These are phyloP conservation scores for Ennomos fuscantarius DNA, from an alignment of 2,888 invertebrate species.

Conservation along the genomic window DNA sequence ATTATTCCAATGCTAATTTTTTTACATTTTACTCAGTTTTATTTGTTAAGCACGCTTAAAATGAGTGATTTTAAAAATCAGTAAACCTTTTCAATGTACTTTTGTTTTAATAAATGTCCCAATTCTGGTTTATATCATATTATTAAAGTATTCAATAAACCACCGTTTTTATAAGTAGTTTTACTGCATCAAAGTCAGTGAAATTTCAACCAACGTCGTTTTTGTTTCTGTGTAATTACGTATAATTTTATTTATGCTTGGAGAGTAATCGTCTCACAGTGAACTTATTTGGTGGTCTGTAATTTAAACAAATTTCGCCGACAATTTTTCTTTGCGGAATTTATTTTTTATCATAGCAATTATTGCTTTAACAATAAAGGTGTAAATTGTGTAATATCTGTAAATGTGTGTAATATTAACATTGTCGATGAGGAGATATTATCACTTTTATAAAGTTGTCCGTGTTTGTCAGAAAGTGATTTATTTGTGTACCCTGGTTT, in stretches of 20 bases:
- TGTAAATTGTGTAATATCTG: constrained; percentile 41
- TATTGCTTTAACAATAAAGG: constrained; percentile 45
- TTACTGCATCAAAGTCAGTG: constrained; percentile 34
- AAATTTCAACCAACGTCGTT: constrained; percentile 35
- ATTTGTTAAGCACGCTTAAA: too few relatives aligned
- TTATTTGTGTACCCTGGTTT: constrained; percentile 47
- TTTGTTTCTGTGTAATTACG: constrained; percentile 53
- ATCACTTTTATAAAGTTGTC: constrained; percentile 66
- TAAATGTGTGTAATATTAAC: constrained; percentile 34
- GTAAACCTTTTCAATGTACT: constrained; percentile 9
- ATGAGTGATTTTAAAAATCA: constrained; percentile 5
- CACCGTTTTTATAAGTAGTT: constrained; percentile 40
- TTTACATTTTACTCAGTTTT: too few relatives aligned
- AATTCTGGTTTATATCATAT: constrained; percentile 52
- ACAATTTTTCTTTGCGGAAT: constrained; percentile 42
- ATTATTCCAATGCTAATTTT: too few relatives aligned
- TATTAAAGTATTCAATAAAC: constrained; percentile 62
- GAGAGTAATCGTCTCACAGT: constrained; percentile 50
- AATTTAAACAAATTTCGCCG: constrained; percentile 52
- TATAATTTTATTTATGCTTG: constrained; percentile 62
- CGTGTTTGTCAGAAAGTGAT: constrained; percentile 55
- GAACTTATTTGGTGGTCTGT: constrained; percentile 64
- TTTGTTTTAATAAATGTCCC: constrained; percentile 50
- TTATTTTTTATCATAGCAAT: constrained; percentile 40
- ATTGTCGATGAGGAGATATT: constrained; percentile 48